A percentile compares a stretch with the other conserved stretches of the same genome.
These are phyloP conservation scores for Amblyjoppa fuscipennis DNA, from an alignment of 2,888 invertebrate species.

Conservation along the genomic window DNA sequence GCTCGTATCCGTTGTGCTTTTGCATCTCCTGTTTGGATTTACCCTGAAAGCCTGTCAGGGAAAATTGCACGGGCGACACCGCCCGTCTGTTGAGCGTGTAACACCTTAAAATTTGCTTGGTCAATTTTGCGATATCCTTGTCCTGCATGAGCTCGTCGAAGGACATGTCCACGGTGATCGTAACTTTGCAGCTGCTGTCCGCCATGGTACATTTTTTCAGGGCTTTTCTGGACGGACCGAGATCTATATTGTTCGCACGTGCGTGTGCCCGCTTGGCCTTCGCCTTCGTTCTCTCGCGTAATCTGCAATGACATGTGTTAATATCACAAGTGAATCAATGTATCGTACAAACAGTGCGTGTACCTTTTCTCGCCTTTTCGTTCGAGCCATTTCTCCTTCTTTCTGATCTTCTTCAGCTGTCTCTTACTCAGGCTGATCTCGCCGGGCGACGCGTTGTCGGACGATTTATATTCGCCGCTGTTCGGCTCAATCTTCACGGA, in stretches of 20 bases:
- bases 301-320: constrained; percentile 75
- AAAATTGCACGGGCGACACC: constrained; percentile 92
- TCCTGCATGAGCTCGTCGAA: constrained; percentile 97
- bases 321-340: not conserved
- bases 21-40: constrained; percentile 91
- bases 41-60: constrained; percentile 93
- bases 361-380: constrained; percentile 90
- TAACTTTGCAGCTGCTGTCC: constrained; percentile 89
- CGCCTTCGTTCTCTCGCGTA: constrained; percentile 90
- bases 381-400: constrained; percentile 91
- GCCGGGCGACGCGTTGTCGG: constrained; percentile 12
- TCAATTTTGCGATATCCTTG: constrained; percentile 94
- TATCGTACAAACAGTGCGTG: not conserved
- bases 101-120: constrained; percentile 95
- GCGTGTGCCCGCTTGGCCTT: constrained; percentile 91
- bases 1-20: constrained; percentile 94
- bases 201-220: constrained; percentile 91
- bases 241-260: constrained; percentile 89
- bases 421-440: constrained; percentile 85
- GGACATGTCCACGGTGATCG: constrained; percentile 94
- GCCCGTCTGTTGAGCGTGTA: constrained; percentile 96
- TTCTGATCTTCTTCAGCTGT: constrained; percentile 89
- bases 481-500: not conserved
- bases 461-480: not conserved
- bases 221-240: constrained; percentile 93